Evolutionary conservation across 2,797 vertebrate genomes (phyloP).

Genomic region (Phrynocephalus vlangalii): DNA sequence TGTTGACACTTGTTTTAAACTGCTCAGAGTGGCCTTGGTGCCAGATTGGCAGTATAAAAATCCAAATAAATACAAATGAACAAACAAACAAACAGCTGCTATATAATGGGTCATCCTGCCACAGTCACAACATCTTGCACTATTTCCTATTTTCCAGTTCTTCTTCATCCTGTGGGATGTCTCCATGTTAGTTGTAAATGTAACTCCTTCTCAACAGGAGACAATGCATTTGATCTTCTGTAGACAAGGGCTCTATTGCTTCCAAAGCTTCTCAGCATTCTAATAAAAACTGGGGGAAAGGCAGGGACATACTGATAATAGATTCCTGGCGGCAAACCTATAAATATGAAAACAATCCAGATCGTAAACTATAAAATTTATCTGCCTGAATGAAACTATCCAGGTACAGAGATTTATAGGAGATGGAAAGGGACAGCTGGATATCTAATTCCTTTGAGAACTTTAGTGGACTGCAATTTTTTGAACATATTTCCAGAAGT

Average conservation of each 20-base stretch:
- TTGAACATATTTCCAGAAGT: not conserved
- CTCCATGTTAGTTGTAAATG: not conserved
- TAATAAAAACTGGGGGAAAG: no score
- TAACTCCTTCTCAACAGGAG: not conserved
- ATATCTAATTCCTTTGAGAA: not conserved
- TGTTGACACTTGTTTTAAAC: no score
- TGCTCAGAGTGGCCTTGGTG: no score
- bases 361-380: not conserved
- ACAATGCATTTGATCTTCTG: not conserved
- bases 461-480: not conserved
- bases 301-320: not conserved
- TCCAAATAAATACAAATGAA: no score
- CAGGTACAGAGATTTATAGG: not conserved
- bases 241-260: not conserved
- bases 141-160: not conserved
- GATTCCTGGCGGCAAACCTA: not conserved
- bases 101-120: not conserved
- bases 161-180: not conserved
- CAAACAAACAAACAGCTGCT: no score
- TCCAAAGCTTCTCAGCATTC: not conserved
- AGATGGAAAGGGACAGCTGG: not conserved
- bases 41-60: no score
- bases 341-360: not conserved
- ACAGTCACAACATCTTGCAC: not conserved
- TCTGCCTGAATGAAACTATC: not conserved